Evolutionary conservation across 2,113 vertebrate species (phyloP).

Genomic region (Procavia capensis): DNA sequence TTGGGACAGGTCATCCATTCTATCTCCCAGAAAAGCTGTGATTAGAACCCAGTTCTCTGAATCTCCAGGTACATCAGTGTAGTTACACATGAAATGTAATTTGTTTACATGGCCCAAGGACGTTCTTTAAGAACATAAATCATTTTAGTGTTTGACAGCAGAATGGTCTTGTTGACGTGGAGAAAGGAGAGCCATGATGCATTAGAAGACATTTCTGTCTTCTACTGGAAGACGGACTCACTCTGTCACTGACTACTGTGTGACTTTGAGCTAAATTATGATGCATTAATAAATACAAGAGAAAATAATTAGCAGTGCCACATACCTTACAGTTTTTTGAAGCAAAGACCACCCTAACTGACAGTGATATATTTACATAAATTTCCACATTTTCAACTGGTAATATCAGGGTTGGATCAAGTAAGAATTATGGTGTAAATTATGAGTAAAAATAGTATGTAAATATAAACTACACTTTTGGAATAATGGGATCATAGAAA

Average conservation of each 20-base stretch:
- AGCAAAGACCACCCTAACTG: background rate
- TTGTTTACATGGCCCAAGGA: background rate
- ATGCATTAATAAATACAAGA: background rate
- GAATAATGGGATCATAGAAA: background rate
- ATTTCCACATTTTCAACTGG: slow-evolving; percentile 17
- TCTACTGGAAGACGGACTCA: background rate
- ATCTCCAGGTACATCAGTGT: background rate
- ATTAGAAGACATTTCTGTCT: background rate
- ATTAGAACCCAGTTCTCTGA: background rate
- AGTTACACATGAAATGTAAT: background rate
- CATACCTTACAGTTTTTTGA: background rate
- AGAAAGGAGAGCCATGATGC: background rate
- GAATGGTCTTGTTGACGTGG: slow-evolving; percentile 6
- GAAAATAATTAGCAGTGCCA: background rate
- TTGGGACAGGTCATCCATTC: background rate
- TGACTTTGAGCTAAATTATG: background rate
- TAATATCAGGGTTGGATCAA: background rate
- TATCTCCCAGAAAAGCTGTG: background rate
- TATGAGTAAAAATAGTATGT: slow-evolving; percentile 13
- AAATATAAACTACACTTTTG: background rate
- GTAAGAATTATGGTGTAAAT: slow-evolving; percentile 5
- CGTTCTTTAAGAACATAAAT: background rate
- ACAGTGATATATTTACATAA: background rate
- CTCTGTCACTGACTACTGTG: background rate
- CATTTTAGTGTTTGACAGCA: slow-evolving; percentile 13